These are phyloP conservation scores for Hephaestus fuliginosus DNA, from an alignment of 2,797 vertebrate genomes.

Conservation along the genomic window DNA sequence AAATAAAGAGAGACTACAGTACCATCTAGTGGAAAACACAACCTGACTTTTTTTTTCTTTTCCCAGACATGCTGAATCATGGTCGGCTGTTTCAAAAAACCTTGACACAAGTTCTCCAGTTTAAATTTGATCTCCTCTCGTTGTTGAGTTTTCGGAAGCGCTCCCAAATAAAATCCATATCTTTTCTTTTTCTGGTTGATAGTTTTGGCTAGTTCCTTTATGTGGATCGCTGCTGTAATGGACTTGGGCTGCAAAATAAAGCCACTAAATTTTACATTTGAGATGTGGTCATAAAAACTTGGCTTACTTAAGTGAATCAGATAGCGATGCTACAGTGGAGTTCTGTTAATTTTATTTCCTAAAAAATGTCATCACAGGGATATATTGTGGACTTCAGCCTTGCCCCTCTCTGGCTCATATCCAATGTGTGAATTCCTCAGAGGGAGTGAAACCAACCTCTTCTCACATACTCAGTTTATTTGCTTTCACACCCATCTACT, in stretches of 20 bases:
- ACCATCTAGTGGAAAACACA: slow-evolving; percentile 75
- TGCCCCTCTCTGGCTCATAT: background rate
- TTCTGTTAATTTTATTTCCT: background rate
- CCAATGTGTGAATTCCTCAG: background rate
- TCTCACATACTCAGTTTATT: slow-evolving; percentile 2
- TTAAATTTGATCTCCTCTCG: background rate
- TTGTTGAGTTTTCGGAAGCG: background rate
- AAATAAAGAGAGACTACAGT: slow-evolving; percentile 59
- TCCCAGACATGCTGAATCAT: slow-evolving; percentile 47
- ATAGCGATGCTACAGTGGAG: background rate
- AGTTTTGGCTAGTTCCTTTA: background rate
- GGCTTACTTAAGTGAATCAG: background rate
- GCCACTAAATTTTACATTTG: background rate
- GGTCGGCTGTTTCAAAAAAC: background rate
- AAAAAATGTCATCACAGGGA: background rate
- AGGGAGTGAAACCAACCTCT: background rate
- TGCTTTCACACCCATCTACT: background rate
- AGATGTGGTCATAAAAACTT: background rate
- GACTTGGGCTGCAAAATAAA: background rate
- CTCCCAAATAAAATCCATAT: background rate
- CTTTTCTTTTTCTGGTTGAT: background rate
- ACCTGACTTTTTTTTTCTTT: background rate
- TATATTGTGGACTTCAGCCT: background rate
- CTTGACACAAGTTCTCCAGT: background rate
- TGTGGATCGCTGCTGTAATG: background rate